Conservation (phyloP, 2,888 invertebrate species). For the Platycnemis pennipes region DNA sequence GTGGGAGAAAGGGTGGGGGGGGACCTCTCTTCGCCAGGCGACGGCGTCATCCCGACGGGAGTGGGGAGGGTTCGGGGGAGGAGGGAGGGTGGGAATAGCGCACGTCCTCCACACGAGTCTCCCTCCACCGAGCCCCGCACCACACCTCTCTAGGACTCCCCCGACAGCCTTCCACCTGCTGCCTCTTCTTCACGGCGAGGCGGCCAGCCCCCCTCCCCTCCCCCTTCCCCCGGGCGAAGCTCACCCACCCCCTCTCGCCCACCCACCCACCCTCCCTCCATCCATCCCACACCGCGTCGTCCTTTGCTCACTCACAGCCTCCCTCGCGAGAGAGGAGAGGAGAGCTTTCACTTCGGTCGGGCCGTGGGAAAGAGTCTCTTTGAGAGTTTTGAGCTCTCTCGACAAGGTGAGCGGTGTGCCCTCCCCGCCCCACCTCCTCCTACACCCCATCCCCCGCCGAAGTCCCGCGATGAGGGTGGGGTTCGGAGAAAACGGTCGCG, state of each 20-base stretch:
- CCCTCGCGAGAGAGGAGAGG: background rate
- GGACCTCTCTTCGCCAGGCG: background rate
- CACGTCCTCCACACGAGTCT: conserved; percentile 31
- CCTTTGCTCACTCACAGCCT: background rate
- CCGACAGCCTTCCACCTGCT: conserved; percentile 47
- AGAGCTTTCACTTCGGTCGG: conserved; percentile 64
- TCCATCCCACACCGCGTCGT: background rate
- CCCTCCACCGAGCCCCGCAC: background rate
- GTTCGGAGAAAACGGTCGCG: conserved; percentile 45
- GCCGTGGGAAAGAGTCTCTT: conserved; percentile 60
- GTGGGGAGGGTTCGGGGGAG: background rate
- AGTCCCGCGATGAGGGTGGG: conserved; percentile 29
- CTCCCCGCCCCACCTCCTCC: background rate
- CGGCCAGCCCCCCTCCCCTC: background rate
- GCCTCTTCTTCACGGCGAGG: conserved; percentile 53
- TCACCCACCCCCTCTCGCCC: background rate
- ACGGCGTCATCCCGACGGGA: conserved; percentile 35
- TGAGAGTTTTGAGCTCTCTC: conserved; percentile 42
- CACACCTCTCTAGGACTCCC: background rate
- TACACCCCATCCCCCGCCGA: background rate
- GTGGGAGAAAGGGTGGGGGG: background rate
- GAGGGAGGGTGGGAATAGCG: background rate
- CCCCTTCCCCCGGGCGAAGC: background rate
- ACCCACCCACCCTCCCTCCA: background rate
- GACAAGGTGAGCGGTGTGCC: conserved; percentile 53